Percentiles rank a stretch among this genome's conserved stretches.
Conservation (phyloP, 1,140 invertebrate species). For the Caenorhabditis latens region DNA sequence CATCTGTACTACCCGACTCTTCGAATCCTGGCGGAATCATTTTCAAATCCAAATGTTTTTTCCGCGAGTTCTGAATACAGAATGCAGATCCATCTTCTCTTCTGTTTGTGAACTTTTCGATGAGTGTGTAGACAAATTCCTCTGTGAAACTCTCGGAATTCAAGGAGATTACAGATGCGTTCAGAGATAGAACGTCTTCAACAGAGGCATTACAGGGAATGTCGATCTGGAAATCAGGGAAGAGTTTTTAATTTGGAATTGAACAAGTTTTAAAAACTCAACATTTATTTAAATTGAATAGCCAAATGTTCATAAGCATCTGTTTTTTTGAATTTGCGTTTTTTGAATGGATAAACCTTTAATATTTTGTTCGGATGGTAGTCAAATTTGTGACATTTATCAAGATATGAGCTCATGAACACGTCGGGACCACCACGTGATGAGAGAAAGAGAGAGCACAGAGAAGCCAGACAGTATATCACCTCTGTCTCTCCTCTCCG, state of each 20-base stretch:
- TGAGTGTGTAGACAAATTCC: neutral
- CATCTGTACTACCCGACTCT: neutral
- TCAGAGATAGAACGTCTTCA: neutral
- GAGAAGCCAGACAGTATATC: no score
- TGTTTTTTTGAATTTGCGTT: no score
- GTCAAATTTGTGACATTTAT: no score
- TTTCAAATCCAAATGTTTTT: neutral
- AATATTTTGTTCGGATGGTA: no score
- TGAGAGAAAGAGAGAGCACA: neutral
- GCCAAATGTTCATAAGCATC: no score
- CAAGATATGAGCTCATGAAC: no score
- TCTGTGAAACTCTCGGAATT: neutral
- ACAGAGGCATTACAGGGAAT: neutral
- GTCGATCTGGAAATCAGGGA: neutral
- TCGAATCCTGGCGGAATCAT: neutral
- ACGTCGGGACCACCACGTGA: neutral
- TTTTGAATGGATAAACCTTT: no score
- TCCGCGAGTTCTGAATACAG: neutral
- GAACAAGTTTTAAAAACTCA: neutral
- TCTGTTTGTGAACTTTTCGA: conserved; percentile 8
- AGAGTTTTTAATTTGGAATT: no score
- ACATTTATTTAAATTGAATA: neutral
- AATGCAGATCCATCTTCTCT: neutral
- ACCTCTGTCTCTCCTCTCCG: no score
- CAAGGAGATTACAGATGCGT: neutral